Evolutionary conservation across 2,888 invertebrate species (phyloP), one percentile per base, ranked within the genome.

Genomic region (Muschampia plurimacula): DNA sequence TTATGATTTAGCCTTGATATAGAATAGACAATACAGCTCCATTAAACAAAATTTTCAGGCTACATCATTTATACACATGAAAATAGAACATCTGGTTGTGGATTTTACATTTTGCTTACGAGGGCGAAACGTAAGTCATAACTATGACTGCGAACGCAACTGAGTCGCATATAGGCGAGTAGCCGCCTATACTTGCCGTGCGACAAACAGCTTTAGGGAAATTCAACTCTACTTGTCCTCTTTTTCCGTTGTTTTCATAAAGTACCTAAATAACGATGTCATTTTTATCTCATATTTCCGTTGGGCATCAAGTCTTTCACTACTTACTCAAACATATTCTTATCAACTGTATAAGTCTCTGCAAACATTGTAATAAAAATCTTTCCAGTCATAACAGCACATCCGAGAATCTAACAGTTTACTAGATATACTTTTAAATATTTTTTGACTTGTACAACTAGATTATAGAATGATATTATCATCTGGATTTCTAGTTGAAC

Each of bases 221-320:
- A 32, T 32, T 32, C 32, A 32, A 22, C 32, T 32, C 32, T 32
- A 3, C 32, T 32, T 32, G 32, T 32, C 32, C 3, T 3, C 3
- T 32, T 32, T 32, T 36, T 36, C 36, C 4, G 36, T 36, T 2
- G 49, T 66, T 32, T 60, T 36, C 62, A 22, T 46, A 22, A 28
- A 32, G 57, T 57, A 7, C 7, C 7, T 7, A 39, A 12, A 7
- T 39, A 10, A 66, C 60, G n/a, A 41, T 59, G 12, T 70, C 46
- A 39, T 10, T 71, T 67, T 72, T 67, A 72, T 72, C 62, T 63
- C 22, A 28, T 46, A 63, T 72, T 72, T 67, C 72, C 44, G 28
- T 62, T 39, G 28, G 13, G 28, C 55, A 59, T 32, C 59, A 46
- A 22, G 22, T n/a, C n/a, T 52, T 39, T 60, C 12, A 44, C 36